phyloP scores from a whole-genome alignment of 35 echinoderm and acorn worm species.

The Patiria miniata region DNA sequence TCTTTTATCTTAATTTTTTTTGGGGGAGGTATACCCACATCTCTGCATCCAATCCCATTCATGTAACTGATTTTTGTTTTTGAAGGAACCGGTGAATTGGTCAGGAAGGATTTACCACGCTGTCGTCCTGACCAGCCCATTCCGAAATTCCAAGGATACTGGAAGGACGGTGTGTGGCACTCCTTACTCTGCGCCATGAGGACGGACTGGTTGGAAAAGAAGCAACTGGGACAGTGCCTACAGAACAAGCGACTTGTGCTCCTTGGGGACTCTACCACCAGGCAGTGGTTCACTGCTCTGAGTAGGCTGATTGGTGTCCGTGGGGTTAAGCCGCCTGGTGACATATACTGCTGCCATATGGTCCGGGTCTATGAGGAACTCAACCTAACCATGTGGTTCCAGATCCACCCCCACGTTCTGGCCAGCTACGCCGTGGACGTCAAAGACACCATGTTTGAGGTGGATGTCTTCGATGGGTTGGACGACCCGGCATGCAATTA shows the following conservation, averaged over 20 bases:
- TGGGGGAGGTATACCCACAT: no score
- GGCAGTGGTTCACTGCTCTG: constrained; percentile 5
- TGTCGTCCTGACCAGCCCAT: constrained; percentile 39
- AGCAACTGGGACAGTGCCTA: background rate
- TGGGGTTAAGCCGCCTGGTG: background rate
- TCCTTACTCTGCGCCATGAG: constrained; percentile 21
- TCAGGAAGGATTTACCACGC: background rate
- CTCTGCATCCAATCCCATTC: no score
- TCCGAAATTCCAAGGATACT: constrained; percentile 41
- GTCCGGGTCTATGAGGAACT: background rate
- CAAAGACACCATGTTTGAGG: background rate
- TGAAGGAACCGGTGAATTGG: no score
- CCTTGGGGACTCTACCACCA: constrained; percentile 42
- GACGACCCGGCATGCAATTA: background rate
- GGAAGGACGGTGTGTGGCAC: constrained; percentile 26
- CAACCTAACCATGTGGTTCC: background rate
- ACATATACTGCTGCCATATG: background rate
- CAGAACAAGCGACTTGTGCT: constrained; percentile 13
- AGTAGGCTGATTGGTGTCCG: background rate
- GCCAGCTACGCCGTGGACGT: background rate
- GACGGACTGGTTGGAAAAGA: constrained; percentile 23
- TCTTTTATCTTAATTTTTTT: no score
- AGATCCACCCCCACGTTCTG: background rate
- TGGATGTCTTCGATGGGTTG: background rate
- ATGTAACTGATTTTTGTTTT: no score